A percentile compares a stretch with the other conserved stretches of the same genome.
Conservation (phyloP, 2,797 vertebrate species). For the Phrynocephalus vlangalii region DNA sequence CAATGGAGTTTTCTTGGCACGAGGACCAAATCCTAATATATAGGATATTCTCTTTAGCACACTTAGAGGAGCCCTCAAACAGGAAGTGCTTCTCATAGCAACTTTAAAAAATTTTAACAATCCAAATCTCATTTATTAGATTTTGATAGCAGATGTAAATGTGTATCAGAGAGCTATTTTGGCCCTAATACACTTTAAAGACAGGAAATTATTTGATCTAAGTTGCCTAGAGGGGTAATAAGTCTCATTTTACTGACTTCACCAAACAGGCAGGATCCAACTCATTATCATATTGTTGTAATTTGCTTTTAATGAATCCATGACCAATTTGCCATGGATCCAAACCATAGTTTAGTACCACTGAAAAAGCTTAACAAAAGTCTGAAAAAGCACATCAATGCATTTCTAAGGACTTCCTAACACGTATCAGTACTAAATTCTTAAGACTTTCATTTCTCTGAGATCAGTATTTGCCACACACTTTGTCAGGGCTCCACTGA, state of each 20-base stretch:
- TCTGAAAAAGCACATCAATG: constrained; percentile 10
- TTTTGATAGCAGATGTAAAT: not conserved
- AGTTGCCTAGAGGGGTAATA: too few species aligned
- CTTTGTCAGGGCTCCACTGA: constrained; percentile 32
- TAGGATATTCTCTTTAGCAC: not conserved
- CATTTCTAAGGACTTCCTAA: not conserved
- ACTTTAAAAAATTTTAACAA: not conserved
- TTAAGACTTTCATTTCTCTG: constrained; percentile 33
- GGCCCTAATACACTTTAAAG: not conserved
- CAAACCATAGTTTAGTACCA: not conserved
- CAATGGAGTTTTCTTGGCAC: too few species aligned
- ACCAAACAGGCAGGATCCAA: too few species aligned
- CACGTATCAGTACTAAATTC: constrained; percentile 21
- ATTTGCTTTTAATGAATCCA: not conserved
- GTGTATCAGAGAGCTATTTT: not conserved
- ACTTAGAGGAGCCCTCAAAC: not conserved
- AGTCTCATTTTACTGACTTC: too few species aligned
- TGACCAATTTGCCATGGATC: not conserved
- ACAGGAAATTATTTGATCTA: not conserved
- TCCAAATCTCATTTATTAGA: not conserved
- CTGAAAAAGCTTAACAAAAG: constrained; percentile 10
- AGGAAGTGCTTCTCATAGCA: not conserved
- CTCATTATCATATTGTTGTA: too few species aligned
- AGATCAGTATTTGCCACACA: constrained; percentile 45
- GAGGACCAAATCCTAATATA: not conserved